These are phyloP conservation scores for Malthinus flaveolus DNA, from an alignment of 2,888 invertebrate species.

Conservation along the genomic window DNA sequence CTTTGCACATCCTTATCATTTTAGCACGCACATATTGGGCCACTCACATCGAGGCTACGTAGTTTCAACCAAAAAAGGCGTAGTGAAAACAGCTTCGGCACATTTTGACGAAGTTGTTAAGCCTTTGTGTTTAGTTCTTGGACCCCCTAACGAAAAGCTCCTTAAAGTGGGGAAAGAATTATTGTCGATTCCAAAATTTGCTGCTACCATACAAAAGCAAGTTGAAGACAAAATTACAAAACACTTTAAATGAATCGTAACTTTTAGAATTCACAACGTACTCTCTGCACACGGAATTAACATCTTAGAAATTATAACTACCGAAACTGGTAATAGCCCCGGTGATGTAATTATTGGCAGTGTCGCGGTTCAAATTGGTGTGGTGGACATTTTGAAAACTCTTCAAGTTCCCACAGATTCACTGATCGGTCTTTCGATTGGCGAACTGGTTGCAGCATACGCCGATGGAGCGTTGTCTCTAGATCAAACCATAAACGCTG, in stretches of 20 bases:
- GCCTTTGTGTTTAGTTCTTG: constrained; percentile 9
- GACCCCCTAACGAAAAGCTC: neutral
- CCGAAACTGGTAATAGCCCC: neutral
- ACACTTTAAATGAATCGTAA: neutral
- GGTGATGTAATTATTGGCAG: constrained; percentile 3
- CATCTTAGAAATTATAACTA: constrained; percentile 11
- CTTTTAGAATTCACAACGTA: constrained; percentile 15
- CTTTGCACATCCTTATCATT: neutral
- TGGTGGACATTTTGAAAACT: constrained; percentile 56
- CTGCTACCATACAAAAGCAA: constrained; percentile 67
- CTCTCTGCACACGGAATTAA: constrained; percentile 13
- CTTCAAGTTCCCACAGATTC: constrained; percentile 48
- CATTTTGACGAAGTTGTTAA: constrained; percentile 3
- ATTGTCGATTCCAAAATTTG: constrained; percentile 74
- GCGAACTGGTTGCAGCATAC: constrained; percentile 89
- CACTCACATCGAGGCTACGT: constrained; percentile 17
- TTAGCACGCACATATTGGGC: constrained; percentile 6
- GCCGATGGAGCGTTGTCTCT: constrained; percentile 84
- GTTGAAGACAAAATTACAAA: neutral
- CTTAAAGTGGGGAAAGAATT: constrained; percentile 48
- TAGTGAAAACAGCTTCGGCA: neutral
- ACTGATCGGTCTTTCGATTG: constrained; percentile 74
- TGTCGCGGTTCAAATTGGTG: constrained; percentile 61
- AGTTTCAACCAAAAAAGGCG: constrained; percentile 18
- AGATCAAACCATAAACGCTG: constrained; percentile 63